A percentile compares a stretch with the other conserved stretches of the same genome.
These are phyloP conservation scores for Elgaria multicarinata DNA, from an alignment of 2,113 vertebrate genomes.

Conservation along the genomic window DNA sequence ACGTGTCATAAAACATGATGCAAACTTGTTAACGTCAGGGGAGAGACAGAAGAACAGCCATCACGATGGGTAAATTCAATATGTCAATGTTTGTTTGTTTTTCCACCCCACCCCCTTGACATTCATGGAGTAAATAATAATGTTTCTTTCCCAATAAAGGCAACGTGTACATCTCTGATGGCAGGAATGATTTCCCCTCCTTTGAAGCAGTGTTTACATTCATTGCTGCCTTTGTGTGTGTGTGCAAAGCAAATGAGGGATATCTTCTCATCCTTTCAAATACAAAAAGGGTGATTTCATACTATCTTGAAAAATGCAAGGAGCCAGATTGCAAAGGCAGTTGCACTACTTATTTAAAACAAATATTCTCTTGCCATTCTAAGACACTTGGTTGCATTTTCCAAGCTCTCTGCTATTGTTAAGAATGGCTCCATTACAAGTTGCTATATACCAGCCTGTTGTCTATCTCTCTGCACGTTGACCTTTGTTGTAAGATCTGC, in stretches of 20 bases:
- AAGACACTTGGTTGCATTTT: conserved; percentile 74
- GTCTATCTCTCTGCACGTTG: conserved; percentile 92
- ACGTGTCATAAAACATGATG: conserved; percentile 76
- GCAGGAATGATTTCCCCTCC: conserved; percentile 44
- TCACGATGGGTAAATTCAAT: conserved; percentile 75
- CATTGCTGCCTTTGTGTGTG: conserved; percentile 14
- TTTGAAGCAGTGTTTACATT: conserved; percentile 51
- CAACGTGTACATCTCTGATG: conserved; percentile 24
- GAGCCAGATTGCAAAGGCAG: conserved; percentile 61
- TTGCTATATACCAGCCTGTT: conserved; percentile 88
- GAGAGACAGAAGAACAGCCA: conserved; percentile 70
- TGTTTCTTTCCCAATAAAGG: conserved; percentile 67
- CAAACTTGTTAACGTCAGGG: conserved; percentile 78
- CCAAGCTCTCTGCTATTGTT: conserved; percentile 73
- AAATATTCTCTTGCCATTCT: conserved; percentile 73
- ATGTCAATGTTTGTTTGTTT: conserved; percentile 65
- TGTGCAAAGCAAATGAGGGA: conserved; percentile 43
- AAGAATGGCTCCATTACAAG: conserved; percentile 68
- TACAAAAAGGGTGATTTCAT: conserved; percentile 62
- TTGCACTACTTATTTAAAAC: conserved; percentile 74
- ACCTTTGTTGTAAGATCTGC: conserved; percentile 99
- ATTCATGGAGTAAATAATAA: conserved; percentile 56
- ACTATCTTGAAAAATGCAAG: conserved; percentile 67
- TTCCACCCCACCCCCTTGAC: conserved; percentile 27
- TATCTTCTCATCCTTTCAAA: conserved; percentile 58